Evolutionary conservation across 1,140 invertebrate genomes (phyloP).

Genomic region (Papilio glaucus): DNA sequence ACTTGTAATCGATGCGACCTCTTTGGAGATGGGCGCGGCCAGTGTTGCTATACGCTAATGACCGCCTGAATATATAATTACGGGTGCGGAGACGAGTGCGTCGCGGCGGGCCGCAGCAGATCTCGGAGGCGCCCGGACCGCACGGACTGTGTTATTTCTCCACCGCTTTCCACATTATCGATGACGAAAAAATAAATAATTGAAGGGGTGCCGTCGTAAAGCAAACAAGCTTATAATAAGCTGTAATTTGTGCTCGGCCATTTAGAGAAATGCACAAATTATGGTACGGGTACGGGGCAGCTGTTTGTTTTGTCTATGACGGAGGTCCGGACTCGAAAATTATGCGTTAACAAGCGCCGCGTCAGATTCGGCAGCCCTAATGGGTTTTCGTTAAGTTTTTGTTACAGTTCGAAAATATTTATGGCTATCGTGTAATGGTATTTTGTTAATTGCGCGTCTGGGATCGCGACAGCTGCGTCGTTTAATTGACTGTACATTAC

Average conservation of each 20-base stretch:
- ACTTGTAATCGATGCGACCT: conserved; percentile 52
- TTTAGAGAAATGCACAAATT: conserved; percentile 84
- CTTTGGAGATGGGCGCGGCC: conserved; percentile 42
- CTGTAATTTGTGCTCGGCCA: conserved; percentile 81
- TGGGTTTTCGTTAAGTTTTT: conserved; percentile 83
- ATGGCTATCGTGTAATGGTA: conserved; percentile 69
- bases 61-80: conserved; percentile 30
- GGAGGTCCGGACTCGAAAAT: conserved; percentile 78
- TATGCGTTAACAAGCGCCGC: conserved; percentile 82
- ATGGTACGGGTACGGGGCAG: conserved; percentile 62
- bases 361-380: conserved; percentile 83
- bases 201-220: conserved; percentile 81
- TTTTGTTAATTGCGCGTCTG: conserved; percentile 59
- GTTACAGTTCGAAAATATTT: conserved; percentile 76
- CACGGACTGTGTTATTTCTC: conserved; percentile 78
- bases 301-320: conserved; percentile 83
- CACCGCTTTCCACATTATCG: conserved; percentile 78
- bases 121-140: conserved; percentile 68
- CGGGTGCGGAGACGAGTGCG: not conserved
- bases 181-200: conserved; percentile 80
- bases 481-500: conserved; percentile 59
- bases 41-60: conserved; percentile 39
- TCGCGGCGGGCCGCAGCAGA: conserved; percentile 44
- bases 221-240: conserved; percentile 84
- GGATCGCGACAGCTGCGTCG: conserved; percentile 64